phyloP scores from a whole-genome alignment of 2,888 invertebrate genomes.

The Eulithis testata region DNA sequence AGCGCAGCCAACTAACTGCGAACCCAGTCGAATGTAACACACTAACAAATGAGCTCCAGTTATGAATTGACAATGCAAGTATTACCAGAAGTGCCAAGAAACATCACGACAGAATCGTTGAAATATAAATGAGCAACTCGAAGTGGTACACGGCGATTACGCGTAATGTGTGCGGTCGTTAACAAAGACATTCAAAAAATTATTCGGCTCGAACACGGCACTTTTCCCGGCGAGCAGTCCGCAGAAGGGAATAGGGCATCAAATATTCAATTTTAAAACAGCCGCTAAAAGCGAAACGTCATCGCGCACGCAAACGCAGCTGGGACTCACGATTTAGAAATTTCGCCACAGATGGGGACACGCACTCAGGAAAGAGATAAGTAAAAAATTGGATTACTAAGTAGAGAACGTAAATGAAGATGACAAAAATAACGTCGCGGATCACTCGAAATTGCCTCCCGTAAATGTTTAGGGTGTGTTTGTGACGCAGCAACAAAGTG shows the following conservation, averaged over 20 bases:
- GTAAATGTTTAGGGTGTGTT: slow-evolving; percentile 76
- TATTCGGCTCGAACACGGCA: slow-evolving; percentile 70
- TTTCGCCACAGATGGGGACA: slow-evolving; percentile 81
- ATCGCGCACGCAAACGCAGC: slow-evolving; percentile 79
- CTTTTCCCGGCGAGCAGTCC: slow-evolving; percentile 74
- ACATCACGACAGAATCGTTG: slow-evolving; percentile 52
- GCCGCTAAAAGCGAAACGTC: slow-evolving; percentile 84
- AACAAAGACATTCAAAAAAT: slow-evolving; percentile 77
- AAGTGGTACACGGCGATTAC: slow-evolving; percentile 60
- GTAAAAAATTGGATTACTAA: slow-evolving; percentile 81
- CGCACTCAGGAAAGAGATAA: slow-evolving; percentile 79
- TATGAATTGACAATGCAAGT: not conserved
- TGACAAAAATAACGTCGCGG: slow-evolving; percentile 72
- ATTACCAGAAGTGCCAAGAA: slow-evolving; percentile 44
- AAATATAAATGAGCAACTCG: slow-evolving; percentile 63
- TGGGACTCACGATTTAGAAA: slow-evolving; percentile 82
- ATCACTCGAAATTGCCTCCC: slow-evolving; percentile 69
- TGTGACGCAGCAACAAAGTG: slow-evolving; percentile 70
- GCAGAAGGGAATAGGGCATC: slow-evolving; percentile 82
- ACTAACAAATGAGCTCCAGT: not conserved
- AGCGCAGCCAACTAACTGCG: not conserved
- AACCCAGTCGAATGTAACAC: not conserved
- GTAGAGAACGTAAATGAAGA: slow-evolving; percentile 79
- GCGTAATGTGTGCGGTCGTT: slow-evolving; percentile 69
- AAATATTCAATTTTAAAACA: slow-evolving; percentile 85